phyloP scores from a whole-genome alignment of 2,113 vertebrate species.

The Chionodraco myersi region DNA sequence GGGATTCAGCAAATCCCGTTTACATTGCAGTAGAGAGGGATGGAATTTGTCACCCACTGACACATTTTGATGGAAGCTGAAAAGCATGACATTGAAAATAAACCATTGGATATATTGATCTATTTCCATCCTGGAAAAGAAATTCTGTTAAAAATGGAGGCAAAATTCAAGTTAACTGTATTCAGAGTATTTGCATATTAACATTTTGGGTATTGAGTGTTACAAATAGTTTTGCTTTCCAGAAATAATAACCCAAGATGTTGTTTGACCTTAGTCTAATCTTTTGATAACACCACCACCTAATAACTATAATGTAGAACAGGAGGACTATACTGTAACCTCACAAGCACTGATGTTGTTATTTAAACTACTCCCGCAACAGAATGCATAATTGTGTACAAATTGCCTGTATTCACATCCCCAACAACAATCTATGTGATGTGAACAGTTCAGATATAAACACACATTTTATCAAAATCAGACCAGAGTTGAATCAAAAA shows the following conservation, averaged over 20 bases:
- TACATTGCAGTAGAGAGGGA: conserved; percentile 59
- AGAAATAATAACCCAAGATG: background rate
- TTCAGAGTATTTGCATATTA: conserved; percentile 21
- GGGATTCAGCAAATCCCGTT: conserved; percentile 67
- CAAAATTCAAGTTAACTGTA: conserved; percentile 16
- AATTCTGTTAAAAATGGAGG: conserved; percentile 16
- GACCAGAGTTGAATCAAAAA: background rate
- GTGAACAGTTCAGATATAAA: background rate
- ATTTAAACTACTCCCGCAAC: background rate
- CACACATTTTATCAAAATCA: background rate
- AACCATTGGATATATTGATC: conserved; percentile 75
- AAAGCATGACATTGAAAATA: conserved; percentile 81
- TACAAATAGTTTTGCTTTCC: conserved; percentile 18
- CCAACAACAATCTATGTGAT: background rate
- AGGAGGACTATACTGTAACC: background rate
- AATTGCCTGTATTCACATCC: background rate
- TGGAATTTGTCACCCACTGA: conserved; percentile 73
- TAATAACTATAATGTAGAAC: background rate
- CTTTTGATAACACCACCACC: background rate
- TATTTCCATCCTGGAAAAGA: conserved; percentile 46
- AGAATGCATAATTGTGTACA: background rate
- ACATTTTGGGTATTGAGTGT: background rate
- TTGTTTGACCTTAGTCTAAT: background rate
- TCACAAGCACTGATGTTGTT: background rate
- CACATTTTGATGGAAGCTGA: conserved; percentile 77